A percentile compares a stretch with the other conserved stretches of the same genome.
phyloP scores from a whole-genome alignment of 2,113 vertebrate genomes.

The Acrocephalus kingi region DNA sequence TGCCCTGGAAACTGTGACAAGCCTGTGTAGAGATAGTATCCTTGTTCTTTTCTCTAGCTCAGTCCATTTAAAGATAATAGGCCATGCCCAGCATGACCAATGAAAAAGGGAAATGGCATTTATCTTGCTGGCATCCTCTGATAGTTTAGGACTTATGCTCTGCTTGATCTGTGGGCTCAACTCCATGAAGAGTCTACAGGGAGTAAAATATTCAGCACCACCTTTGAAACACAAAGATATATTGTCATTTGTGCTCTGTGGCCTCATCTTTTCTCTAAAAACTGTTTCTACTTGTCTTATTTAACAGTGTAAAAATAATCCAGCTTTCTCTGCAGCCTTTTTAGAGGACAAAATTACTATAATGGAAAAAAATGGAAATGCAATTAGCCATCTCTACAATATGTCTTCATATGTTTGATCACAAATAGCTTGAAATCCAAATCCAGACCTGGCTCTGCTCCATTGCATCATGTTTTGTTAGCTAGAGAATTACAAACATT shows the following conservation, averaged over 20 bases:
- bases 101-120: constrained; percentile 11
- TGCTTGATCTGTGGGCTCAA: constrained; percentile 10
- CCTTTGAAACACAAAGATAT: constrained; percentile 25
- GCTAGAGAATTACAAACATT: background rate
- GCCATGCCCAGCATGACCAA: constrained; percentile 38
- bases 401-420: constrained; percentile 28
- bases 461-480: background rate
- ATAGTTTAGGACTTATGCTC: background rate
- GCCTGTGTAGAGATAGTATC: background rate
- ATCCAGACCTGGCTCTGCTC: background rate
- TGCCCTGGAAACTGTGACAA: constrained; percentile 16
- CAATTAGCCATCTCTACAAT: background rate
- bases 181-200: background rate
- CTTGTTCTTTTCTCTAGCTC: constrained; percentile 31
- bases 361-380: constrained; percentile 36
- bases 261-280: constrained; percentile 6
- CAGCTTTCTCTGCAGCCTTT: constrained; percentile 14
- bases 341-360: constrained; percentile 2
- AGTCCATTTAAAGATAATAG: constrained; percentile 42
- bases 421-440: constrained; percentile 29
- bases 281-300: constrained; percentile 15
- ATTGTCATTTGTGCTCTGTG: constrained; percentile 34
- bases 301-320: constrained; percentile 12
- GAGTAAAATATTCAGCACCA: constrained; percentile 32
- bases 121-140: constrained; percentile 37